Conservation (phyloP, 2,113 vertebrate species). For the Stegostoma tigrinum region DNA sequence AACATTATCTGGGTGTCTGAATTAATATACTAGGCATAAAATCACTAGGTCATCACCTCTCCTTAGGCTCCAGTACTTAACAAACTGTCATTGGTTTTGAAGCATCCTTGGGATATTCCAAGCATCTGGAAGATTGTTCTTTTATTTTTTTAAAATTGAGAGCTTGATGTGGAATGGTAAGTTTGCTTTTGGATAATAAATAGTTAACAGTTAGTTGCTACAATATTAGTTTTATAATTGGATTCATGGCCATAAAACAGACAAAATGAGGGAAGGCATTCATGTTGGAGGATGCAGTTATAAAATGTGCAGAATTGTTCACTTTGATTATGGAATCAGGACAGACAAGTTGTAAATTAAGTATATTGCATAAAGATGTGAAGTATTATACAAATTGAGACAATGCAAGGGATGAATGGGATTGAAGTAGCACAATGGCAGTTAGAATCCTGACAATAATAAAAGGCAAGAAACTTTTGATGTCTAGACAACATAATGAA, state of each 20-base stretch:
- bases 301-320: neutral
- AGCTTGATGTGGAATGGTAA: neutral
- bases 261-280: neutral
- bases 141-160: neutral
- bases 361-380: neutral
- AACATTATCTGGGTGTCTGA: no score
- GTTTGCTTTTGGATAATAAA: neutral
- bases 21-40: no score
- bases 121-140: neutral
- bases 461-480: neutral
- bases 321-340: neutral
- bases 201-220: neutral
- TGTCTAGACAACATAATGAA: neutral
- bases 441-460: neutral
- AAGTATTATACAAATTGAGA: neutral
- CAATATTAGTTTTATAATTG: neutral
- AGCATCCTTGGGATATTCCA: neutral
- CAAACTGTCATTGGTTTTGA: neutral
- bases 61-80: neutral
- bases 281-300: neutral
- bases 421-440: neutral
- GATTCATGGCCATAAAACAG: neutral
- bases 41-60: no score
- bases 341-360: neutral
- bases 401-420: neutral